Evolutionary conservation across 2,888 invertebrate genomes (phyloP).

Genomic region (Eilema depressum): DNA sequence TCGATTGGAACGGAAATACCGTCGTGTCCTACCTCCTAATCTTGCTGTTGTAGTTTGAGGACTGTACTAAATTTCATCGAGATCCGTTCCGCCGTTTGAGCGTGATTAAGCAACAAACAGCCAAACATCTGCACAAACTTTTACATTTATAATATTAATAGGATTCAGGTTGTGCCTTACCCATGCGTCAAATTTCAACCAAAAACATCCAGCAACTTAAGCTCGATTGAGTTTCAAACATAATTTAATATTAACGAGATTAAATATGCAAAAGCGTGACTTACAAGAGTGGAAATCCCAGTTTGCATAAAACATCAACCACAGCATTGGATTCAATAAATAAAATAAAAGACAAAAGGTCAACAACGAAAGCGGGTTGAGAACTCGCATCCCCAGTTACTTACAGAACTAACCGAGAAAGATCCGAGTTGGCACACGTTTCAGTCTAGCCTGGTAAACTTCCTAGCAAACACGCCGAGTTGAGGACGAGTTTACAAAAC

Average conservation of each 20-base stretch:
- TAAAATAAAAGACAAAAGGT: slow-evolving; percentile 51
- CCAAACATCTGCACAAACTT: no score
- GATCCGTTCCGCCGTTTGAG: no score
- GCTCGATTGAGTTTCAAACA: no score
- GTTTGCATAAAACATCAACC: slow-evolving; percentile 29
- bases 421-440: slow-evolving; percentile 41
- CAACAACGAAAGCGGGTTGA: slow-evolving; percentile 47
- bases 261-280: neutral
- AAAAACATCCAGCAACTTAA: no score
- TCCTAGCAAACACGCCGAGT: slow-evolving; percentile 49
- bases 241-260: neutral
- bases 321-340: slow-evolving; percentile 51
- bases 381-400: slow-evolving; percentile 52
- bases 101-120: no score
- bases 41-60: no score
- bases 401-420: slow-evolving; percentile 47
- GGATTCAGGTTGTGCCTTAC: no score
- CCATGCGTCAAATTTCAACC: no score
- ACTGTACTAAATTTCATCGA: no score
- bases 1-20: no score
- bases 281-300: neutral
- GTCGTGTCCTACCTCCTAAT: no score
- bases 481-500: slow-evolving; percentile 43
- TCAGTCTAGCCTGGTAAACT: slow-evolving; percentile 40
- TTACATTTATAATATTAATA: no score